Evolutionary conservation across 2,888 invertebrate genomes (phyloP), one percentile per base, ranked within the genome.

Genomic region (Acanthosepion pharaonis): DNA sequence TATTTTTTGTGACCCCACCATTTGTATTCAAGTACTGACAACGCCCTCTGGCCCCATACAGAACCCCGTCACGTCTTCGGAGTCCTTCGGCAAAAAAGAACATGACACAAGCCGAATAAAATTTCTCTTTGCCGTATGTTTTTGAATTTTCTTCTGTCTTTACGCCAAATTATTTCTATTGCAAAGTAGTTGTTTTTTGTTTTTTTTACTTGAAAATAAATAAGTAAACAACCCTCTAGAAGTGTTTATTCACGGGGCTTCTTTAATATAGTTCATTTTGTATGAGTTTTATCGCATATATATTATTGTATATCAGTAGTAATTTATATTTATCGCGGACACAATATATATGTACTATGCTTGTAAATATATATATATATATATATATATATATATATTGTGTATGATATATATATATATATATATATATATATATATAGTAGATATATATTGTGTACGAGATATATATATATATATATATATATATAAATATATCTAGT

Each of bases 71-170:
- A 78, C 78, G 78, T 78, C n/a, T 78, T 6, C 78, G n/a, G 8
- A 28, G n/a, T 78, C 78, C 78, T 78, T 28, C 78, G 78, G 78
- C 78, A 78, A 78, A 78, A 78, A n/a, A n/a, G 78, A 78, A 78
- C n/a, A 78, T n/a, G 78, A 78, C 78, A 78, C 78, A 78, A 78
- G 28, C 78, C 78, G 78, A 78, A 78, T 78, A n/a, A 78, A 78
- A 78, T 78, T 78, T 78, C n/a, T 28, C 28, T 78, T 78, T 78
- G 0, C 78, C n/a, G 9, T 28, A n/a, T 42, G 42, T n/a, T 78
- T n/a, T 28, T 78, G 9, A 8, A n/a, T n/a, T 28, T n/a, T 78
- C 15, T 78, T n/a, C n/a, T 78, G 78, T n/a, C 8, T n/a, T 78
- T 78, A 28, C 9, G 78, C 78, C 78, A 78, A 78, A 28, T 28